Conservation (phyloP, 2,888 invertebrate species). For the Tinea semifulvella region DNA sequence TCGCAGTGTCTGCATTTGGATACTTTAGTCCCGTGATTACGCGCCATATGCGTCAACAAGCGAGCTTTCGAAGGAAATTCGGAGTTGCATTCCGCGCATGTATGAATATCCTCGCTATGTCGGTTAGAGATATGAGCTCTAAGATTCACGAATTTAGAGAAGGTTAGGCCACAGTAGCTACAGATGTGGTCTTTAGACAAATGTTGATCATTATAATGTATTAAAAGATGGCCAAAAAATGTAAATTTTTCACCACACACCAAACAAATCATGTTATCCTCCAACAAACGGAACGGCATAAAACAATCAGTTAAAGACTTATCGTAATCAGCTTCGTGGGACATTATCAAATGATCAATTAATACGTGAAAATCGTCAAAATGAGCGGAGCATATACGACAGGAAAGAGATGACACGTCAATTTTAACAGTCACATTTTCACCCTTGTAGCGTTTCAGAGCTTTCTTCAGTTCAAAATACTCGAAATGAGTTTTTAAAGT, state of each 20-base stretch:
- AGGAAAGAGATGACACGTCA: conserved; percentile 38
- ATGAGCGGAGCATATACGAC: conserved; percentile 37
- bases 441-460: conserved; percentile 7
- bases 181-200: conserved; percentile 44
- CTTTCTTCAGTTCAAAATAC: conserved; percentile 10
- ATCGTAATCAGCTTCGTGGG: conserved; percentile 46
- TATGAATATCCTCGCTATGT: conserved; percentile 50
- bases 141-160: conserved; percentile 51
- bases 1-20: conserved; percentile 52
- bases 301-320: conserved; percentile 39
- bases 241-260: conserved; percentile 39
- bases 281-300: conserved; percentile 41
- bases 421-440: conserved; percentile 28
- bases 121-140: conserved; percentile 56
- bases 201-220: conserved; percentile 39
- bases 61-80: conserved; percentile 55
- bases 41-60: conserved; percentile 52
- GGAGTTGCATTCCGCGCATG: conserved; percentile 45
- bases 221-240: conserved; percentile 43
- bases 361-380: conserved; percentile 34
- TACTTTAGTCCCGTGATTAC: conserved; percentile 44
- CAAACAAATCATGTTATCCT: conserved; percentile 49
- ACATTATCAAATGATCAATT: conserved; percentile 40
- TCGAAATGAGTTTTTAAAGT: conserved; percentile 39
- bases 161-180: conserved; percentile 49